Conservation (phyloP, 2,797 vertebrate genomes). For the Tarsius wallacei region DNA sequence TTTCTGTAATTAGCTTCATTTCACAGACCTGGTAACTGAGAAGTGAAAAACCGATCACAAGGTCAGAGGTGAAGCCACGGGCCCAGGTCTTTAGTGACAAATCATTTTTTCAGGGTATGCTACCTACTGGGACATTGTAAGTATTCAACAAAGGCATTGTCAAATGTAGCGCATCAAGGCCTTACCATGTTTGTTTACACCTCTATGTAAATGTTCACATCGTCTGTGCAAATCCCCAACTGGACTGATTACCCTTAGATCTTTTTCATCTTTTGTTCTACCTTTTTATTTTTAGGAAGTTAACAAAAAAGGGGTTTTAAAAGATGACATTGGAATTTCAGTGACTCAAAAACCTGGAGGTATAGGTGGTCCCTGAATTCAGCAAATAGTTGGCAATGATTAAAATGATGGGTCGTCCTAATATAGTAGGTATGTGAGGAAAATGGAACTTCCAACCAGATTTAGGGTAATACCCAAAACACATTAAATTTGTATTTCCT, state of each 20-base stretch:
- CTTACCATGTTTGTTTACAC: neutral
- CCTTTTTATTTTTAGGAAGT: constrained; percentile 51
- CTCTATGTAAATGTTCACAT: neutral
- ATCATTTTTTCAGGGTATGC: neutral
- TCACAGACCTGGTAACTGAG: neutral
- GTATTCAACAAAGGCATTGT: neutral
- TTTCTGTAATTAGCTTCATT: neutral
- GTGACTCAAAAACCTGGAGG: neutral
- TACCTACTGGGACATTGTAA: neutral
- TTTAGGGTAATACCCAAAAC: neutral
- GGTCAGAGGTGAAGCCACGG: neutral
- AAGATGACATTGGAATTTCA: constrained; percentile 37
- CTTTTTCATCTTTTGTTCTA: constrained; percentile 42
- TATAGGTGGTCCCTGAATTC: neutral
- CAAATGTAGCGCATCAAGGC: neutral
- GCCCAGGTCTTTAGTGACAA: neutral
- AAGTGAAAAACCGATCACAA: neutral
- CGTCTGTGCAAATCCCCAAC: neutral
- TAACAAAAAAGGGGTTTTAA: neutral
- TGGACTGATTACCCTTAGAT: neutral
- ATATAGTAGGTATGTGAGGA: neutral
- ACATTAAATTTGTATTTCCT: neutral
- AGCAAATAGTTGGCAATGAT: neutral
- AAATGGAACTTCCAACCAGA: neutral
- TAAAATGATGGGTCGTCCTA: neutral